Percentiles rank a stretch among this genome's conserved stretches.
Evolutionary conservation across 2,888 invertebrate genomes (phyloP).

Genomic region (Ochropacha duplaris): DNA sequence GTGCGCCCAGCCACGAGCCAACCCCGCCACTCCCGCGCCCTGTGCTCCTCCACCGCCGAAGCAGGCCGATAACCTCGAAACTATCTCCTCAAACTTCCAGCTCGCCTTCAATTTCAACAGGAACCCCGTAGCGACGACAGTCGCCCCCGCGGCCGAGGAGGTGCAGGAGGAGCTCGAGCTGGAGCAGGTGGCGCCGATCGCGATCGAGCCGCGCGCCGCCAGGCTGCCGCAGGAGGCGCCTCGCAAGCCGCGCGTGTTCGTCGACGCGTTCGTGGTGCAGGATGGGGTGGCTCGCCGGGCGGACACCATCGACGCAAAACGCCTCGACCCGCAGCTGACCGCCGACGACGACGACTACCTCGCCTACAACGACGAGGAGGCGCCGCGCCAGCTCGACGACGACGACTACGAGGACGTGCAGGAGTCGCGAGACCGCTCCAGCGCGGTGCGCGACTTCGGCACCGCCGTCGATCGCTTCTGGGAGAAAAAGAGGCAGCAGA

Average conservation of each 20-base stretch:
- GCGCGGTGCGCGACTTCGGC: constrained; percentile 64
- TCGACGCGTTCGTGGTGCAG: constrained; percentile 73
- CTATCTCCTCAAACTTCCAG: constrained; percentile 67
- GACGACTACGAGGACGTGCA: constrained; percentile 74
- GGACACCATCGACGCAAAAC: constrained; percentile 63
- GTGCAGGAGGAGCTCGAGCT: constrained; percentile 30
- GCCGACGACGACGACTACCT: constrained; percentile 57
- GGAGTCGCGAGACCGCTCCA: constrained; percentile 61
- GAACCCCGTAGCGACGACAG: constrained; percentile 45
- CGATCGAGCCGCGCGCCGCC: constrained; percentile 68
- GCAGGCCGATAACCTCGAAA: constrained; percentile 58
- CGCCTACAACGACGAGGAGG: constrained; percentile 57
- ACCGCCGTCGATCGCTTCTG: constrained; percentile 72
- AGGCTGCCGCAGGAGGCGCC: constrained; percentile 56
- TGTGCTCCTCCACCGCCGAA: constrained; percentile 54
- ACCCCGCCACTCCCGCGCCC: constrained; percentile 62
- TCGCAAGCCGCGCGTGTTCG: constrained; percentile 66
- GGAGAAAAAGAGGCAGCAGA: constrained; percentile 52
- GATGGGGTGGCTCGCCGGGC: constrained; percentile 71
- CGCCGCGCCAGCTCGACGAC: constrained; percentile 44
- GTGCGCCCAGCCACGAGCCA: constrained; percentile 62
- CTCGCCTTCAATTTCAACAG: constrained; percentile 71
- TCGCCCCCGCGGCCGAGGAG: constrained; percentile 32
- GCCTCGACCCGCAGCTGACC: constrained; percentile 36
- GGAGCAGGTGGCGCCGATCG: constrained; percentile 42